Evolutionary conservation across 92 coral and sea anemone species (phyloP).

Genomic region (Epizoanthus illoricatus): DNA sequence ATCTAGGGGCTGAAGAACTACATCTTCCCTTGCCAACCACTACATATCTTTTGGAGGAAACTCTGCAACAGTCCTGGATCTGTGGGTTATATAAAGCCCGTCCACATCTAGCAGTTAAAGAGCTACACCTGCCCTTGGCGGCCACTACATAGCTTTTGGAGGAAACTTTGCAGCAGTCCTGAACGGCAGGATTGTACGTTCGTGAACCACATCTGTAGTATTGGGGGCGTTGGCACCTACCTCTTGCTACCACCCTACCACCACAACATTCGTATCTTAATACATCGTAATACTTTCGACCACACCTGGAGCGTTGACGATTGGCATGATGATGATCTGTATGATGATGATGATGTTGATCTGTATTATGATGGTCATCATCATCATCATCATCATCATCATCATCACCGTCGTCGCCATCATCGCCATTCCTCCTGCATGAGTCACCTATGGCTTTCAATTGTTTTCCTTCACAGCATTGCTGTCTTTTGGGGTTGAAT

Average conservation of each 20-base stretch:
- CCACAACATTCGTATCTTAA: conserved; percentile 16
- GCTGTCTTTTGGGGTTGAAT: too few relatives aligned
- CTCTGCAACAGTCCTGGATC: conserved; percentile 20
- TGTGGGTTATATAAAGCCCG: background rate
- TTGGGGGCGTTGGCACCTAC: background rate
- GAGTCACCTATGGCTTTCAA: background rate
- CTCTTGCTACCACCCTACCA: background rate
- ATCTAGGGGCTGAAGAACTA: background rate
- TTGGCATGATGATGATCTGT: background rate
- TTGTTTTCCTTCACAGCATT: too few relatives aligned
- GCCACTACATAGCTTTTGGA: background rate
- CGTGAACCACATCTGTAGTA: background rate
- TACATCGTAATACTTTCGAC: background rate
- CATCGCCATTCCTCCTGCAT: background rate
- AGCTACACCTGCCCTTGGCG: background rate
- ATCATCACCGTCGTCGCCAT: background rate
- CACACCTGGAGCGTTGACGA: background rate
- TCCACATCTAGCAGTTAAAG: background rate
- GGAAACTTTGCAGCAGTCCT: background rate
- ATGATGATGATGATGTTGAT: background rate
- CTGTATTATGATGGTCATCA: background rate
- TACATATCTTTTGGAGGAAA: background rate
- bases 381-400: too few relatives aligned
- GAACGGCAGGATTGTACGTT: background rate
- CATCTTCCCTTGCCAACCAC: background rate